These are phyloP conservation scores for Tangara arthus DNA, from an alignment of 2,797 vertebrate genomes.

Conservation along the genomic window DNA sequence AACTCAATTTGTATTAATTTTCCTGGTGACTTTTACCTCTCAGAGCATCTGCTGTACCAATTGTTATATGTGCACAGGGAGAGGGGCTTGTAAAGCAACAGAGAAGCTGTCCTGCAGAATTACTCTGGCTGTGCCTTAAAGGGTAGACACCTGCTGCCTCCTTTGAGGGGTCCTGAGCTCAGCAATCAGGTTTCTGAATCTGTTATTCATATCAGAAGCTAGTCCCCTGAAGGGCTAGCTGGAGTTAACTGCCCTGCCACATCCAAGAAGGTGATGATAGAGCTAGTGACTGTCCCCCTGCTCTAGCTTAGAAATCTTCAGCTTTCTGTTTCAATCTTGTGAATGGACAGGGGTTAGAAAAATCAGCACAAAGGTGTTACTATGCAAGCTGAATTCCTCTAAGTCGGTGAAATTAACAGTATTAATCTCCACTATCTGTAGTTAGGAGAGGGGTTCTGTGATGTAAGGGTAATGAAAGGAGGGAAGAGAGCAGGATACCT, in stretches of 20 bases:
- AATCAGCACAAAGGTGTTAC: neutral
- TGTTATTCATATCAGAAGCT: neutral
- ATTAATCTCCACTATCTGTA: neutral
- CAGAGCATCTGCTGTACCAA: neutral
- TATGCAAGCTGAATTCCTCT: neutral
- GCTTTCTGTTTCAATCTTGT: neutral
- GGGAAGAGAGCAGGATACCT: neutral
- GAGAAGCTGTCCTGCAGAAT: neutral
- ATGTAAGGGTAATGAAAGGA: neutral
- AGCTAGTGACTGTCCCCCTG: neutral
- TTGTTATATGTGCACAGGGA: neutral
- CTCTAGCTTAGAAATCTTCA: neutral
- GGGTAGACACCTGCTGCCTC: neutral
- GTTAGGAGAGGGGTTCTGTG: neutral
- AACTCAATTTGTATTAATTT: neutral
- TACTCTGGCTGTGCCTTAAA: neutral
- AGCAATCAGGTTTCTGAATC: neutral
- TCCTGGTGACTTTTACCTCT: neutral
- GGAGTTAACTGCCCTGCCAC: neutral
- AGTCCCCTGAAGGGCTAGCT: neutral
- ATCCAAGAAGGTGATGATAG: neutral
- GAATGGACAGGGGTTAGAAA: neutral
- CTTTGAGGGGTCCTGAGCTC: neutral
- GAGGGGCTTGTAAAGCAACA: neutral
- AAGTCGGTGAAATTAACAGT: neutral